A percentile compares a stretch with the other conserved stretches of the same genome.
phyloP scores from a whole-genome alignment of 2,888 invertebrate genomes.

The Onchidella celtica region DNA sequence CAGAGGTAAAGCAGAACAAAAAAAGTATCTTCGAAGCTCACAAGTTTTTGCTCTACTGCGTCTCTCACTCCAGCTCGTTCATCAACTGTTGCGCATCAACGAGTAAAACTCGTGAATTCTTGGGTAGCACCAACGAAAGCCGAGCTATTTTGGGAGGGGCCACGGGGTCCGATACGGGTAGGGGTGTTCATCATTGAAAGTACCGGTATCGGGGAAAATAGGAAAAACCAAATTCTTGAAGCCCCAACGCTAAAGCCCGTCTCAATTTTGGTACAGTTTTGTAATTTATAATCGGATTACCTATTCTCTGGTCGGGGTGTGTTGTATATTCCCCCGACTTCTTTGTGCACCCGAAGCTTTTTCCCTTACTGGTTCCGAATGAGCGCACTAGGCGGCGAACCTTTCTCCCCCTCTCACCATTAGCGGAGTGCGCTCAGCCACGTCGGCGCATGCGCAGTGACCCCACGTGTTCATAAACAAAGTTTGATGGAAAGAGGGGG shows the following conservation, averaged over 20 bases:
- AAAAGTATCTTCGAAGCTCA: too few relatives aligned
- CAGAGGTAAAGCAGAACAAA: too few relatives aligned
- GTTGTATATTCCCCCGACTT: not conserved
- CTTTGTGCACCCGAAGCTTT: not conserved
- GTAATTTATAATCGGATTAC: not conserved
- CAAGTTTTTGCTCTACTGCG: too few relatives aligned
- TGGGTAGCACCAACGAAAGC: not conserved
- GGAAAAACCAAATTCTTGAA: too few relatives aligned
- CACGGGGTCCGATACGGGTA: not conserved
- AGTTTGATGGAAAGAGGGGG: slow-evolving; percentile 70
- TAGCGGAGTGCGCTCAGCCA: slow-evolving; percentile 58
- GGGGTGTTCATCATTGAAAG: not conserved
- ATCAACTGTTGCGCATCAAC: slow-evolving; percentile 22
- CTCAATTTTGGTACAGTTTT: not conserved
- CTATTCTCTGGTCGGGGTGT: not conserved
- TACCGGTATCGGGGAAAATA: too few relatives aligned
- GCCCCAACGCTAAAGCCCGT: not conserved
- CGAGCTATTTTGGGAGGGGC: slow-evolving; percentile 18
- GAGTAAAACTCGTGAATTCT: not conserved
- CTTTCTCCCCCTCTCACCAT: slow-evolving; percentile 48
- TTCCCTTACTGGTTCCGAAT: not conserved
- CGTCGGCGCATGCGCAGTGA: slow-evolving; percentile 74
- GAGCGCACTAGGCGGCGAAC: not conserved
- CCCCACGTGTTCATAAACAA: slow-evolving; percentile 79
- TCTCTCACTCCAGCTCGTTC: not conserved